phyloP scores from a whole-genome alignment of 2,113 vertebrate species.

The Crotalus viridis region DNA sequence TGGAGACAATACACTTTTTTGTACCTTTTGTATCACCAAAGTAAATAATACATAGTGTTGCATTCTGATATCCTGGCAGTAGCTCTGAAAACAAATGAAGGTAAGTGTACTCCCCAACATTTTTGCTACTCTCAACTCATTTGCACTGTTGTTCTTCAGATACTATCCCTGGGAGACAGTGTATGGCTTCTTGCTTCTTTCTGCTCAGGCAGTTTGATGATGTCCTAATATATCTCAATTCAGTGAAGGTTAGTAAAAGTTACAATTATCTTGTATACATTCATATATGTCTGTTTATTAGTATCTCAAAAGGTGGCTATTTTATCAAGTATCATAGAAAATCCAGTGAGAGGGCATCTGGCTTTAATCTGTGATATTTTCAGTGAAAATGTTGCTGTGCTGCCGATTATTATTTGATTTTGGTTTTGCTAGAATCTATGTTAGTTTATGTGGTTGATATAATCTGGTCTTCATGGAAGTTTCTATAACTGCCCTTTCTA shows the following conservation, averaged over 20 bases:
- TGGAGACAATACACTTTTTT: not conserved
- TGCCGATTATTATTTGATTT: not conserved
- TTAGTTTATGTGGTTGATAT: not conserved
- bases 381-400: not conserved
- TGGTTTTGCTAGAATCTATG: not conserved
- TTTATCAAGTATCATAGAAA: not conserved
- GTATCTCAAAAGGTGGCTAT: not conserved
- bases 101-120: not conserved
- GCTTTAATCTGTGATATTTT: not conserved
- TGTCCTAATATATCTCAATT: conserved; percentile 95
- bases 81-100: conserved; percentile 11
- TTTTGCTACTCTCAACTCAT: conserved; percentile 40
- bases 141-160: conserved; percentile 74
- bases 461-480: not conserved
- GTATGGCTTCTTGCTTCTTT: conserved; percentile 98
- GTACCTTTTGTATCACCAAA: not conserved
- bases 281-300: not conserved
- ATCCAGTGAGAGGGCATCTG: not conserved
- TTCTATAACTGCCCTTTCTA: not conserved
- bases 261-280: not conserved
- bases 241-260: conserved; percentile 87
- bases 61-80: conserved; percentile 4
- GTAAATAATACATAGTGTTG: not conserved
- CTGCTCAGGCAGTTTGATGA: conserved; percentile 92
- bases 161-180: conserved; percentile 94